Evolutionary conservation across 2,113 vertebrate genomes (phyloP), one percentile per base, ranked within the genome.

Genomic region (Lanius collurio): DNA sequence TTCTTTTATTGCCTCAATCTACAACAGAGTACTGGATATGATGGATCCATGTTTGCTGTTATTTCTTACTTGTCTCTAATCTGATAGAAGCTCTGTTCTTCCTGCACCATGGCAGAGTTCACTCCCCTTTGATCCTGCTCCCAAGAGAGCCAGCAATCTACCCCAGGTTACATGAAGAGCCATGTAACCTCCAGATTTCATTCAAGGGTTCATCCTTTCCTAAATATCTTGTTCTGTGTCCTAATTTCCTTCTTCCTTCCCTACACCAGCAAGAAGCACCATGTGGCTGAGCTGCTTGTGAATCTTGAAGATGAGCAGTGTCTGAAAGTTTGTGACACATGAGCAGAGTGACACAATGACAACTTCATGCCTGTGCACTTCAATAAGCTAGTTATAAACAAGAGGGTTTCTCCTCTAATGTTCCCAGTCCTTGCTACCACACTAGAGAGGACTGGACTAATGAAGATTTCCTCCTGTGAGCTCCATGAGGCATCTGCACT

Each of bases 381-480:
- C 87, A 92, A 87, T 97, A 71, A 96, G 83, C 84, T 93, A 11
- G 89, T 96, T 96, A 93, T 79, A 94, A 96, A 88, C 92, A 83
- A 85, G 92, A 93, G n/a, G 22, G 37, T 79, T 94, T 93, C 81
- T 92, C 50, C 75, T 89, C 78, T 93, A 90, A 95, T 95, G 83
- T 93, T 92, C 81, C 28, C 86, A 86, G 69, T 60, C 84, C 82
- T 96, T 95, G 95, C 93, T 77, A 42, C 76, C 70, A 89, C 83
- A 49, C 92, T 88, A 89, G 78, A 92, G 70, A 93, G 71, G 65
- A 71, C 85, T 73, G 81, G 93, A 60, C 86, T 95, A 93, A 94
- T 97, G 86, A 96, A 89, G 46, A 56, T 93, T 93, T 95, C 95
- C 88, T 92, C 90, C 93, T 94, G 94, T 95, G 95, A 95, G 76